Percentiles rank a stretch among this genome's conserved stretches.
phyloP scores from a whole-genome alignment of 2,113 vertebrate genomes.

The Pachypanchax playfairii region DNA sequence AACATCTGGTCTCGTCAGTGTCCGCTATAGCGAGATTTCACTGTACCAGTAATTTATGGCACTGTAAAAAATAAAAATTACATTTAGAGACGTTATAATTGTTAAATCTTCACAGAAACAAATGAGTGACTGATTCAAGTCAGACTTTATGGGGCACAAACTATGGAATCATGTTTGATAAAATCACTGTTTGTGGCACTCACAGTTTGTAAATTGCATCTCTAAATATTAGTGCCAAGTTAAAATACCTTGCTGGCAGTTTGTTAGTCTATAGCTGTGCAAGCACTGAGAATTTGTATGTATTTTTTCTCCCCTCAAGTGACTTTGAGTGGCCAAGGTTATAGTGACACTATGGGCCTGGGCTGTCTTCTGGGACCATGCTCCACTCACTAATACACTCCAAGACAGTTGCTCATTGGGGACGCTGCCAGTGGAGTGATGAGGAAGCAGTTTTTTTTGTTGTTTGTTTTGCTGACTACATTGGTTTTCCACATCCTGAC shows the following conservation, averaged over 20 bases:
- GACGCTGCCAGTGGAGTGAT: constrained; percentile 61
- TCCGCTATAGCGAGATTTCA: no score
- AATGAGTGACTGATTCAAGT: no score
- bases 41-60: no score
- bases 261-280: constrained; percentile 7
- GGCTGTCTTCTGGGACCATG: constrained; percentile 52
- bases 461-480: constrained; percentile 62
- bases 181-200: no score
- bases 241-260: not conserved
- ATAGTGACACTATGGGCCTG: constrained; percentile 43
- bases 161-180: no score
- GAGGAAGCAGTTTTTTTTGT: constrained; percentile 64
- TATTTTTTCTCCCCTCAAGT: constrained; percentile 11
- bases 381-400: constrained; percentile 60
- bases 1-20: no score
- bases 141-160: no score
- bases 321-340: constrained; percentile 72
- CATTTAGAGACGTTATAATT: no score
- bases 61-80: no score
- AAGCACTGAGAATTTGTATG: constrained; percentile 6
- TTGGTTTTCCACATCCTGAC: constrained; percentile 34
- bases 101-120: not conserved
- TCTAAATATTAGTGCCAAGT: not conserved
- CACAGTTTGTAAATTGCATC: not conserved
- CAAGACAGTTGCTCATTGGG: constrained; percentile 54